A percentile compares a stretch with the other conserved stretches of the same genome.
Conservation (phyloP, 2,888 invertebrate genomes). For the Cryptocephalus moraei region DNA sequence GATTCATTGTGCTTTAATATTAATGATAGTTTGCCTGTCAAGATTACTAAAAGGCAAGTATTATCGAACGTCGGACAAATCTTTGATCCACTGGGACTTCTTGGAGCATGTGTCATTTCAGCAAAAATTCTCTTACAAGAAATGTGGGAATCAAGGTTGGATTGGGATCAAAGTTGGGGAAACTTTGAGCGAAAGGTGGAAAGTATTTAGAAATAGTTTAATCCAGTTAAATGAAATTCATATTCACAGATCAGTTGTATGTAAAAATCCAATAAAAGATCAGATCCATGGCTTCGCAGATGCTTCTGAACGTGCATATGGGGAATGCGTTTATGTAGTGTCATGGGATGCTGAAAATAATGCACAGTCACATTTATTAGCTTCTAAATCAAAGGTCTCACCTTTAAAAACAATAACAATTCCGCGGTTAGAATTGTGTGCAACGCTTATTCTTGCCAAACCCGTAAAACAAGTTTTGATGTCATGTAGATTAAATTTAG, state of each 20-base stretch:
- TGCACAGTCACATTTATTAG: conserved; percentile 9
- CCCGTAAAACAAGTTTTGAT: too few relatives aligned
- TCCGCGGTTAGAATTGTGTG: too few relatives aligned
- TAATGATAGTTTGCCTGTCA: neutral
- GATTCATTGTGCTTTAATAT: conserved; percentile 7
- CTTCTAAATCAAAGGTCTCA: conserved; percentile 8
- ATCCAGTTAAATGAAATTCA: conserved; percentile 9
- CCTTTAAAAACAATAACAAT: conserved; percentile 7
- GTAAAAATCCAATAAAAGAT: conserved; percentile 2
- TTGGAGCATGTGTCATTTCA: conserved; percentile 11
- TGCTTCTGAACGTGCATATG: conserved; percentile 7
- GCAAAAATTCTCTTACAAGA: conserved; percentile 13
- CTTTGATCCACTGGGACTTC: conserved; percentile 14
- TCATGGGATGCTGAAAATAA: conserved; percentile 4
- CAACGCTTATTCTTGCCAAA: too few relatives aligned
- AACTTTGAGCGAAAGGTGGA: conserved; percentile 6
- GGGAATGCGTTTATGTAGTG: conserved; percentile 7
- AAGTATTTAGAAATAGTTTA: conserved; percentile 8
- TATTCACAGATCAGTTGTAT: conserved; percentile 8
- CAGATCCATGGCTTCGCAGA: too few relatives aligned
- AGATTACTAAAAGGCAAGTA: conserved; percentile 7
- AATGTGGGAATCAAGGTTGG: conserved; percentile 9
- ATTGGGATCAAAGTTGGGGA: conserved; percentile 8
- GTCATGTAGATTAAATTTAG: too few relatives aligned
- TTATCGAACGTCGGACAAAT: conserved; percentile 9